A percentile compares a stretch with the other conserved stretches of the same genome.
phyloP scores from a whole-genome alignment of 1,140 invertebrate species.

The Ruditapes philippinarum region DNA sequence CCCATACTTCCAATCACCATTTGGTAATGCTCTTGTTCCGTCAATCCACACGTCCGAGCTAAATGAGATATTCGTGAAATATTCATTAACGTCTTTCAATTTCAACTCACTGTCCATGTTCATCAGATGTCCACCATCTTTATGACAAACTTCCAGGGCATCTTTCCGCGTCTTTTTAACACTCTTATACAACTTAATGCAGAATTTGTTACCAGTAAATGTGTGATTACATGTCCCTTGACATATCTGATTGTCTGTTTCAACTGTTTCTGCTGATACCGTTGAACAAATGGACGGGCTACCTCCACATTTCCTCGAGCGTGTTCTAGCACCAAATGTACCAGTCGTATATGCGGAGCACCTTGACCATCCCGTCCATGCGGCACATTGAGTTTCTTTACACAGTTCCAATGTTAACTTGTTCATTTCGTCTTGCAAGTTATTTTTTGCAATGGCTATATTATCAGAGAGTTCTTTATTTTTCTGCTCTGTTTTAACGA shows the following conservation, averaged over 20 bases:
- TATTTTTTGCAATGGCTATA: too few species aligned
- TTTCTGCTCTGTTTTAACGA: too few species aligned
- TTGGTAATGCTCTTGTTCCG: too few species aligned
- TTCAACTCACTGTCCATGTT: neutral
- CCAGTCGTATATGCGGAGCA: neutral
- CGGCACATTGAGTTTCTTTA: neutral
- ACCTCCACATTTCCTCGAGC: neutral
- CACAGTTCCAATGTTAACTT: neutral
- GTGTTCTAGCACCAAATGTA: slow-evolving; percentile 4
- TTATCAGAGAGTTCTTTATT: too few species aligned
- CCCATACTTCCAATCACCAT: too few species aligned
- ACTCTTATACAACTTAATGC: neutral
- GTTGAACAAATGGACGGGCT: neutral
- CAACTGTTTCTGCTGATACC: neutral
- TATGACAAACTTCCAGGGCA: neutral
- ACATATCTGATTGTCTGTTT: neutral
- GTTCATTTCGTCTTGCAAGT: neutral
- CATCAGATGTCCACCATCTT: neutral
- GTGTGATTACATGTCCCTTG: neutral
- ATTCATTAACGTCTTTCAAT: neutral
- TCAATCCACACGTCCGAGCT: neutral
- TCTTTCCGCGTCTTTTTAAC: too few species aligned
- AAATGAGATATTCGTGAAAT: neutral
- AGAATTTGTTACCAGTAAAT: neutral
- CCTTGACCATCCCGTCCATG: neutral